A percentile compares a stretch with the other conserved stretches of the same genome.
These are phyloP conservation scores for Liolophura sinensis DNA, from an alignment of 1,140 invertebrate genomes.

Conservation along the genomic window DNA sequence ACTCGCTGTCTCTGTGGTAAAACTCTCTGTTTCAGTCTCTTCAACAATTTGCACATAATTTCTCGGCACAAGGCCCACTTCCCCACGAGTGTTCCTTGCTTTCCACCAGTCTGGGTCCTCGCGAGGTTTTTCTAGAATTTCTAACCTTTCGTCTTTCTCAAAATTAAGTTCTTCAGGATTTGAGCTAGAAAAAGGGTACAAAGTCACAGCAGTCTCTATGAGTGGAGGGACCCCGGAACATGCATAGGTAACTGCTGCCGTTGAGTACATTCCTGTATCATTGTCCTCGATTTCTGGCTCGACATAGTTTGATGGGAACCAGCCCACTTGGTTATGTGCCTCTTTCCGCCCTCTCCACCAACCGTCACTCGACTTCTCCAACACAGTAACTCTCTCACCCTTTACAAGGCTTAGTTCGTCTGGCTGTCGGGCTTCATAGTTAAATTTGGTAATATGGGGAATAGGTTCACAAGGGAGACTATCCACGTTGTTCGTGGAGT, in stretches of 20 bases:
- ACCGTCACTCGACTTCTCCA: conserved; percentile 98
- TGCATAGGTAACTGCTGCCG: conserved; percentile 74
- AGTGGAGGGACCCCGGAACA: conserved; percentile 18
- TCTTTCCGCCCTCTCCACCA: conserved; percentile 89
- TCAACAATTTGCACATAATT: conserved; percentile 83
- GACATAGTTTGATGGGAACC: conserved; percentile 99
- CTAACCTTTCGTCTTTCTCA: conserved; percentile 84
- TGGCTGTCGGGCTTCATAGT: conserved; percentile 95
- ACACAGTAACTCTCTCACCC: conserved; percentile 83
- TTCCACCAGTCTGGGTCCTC: conserved; percentile 99
- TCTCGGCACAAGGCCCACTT: conserved; percentile 88
- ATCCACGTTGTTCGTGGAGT: background rate
- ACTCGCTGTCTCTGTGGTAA: conserved; percentile 20
- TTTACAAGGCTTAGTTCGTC: conserved; percentile 91
- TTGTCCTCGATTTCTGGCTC: conserved; percentile 69
- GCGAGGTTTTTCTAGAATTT: conserved; percentile 91
- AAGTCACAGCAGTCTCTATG: conserved; percentile 77
- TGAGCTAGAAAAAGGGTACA: conserved; percentile 52
- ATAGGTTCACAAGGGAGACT: conserved; percentile 3
- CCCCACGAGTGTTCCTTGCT: conserved; percentile 87
- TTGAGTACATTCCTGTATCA: conserved; percentile 67
- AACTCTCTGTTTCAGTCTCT: conserved; percentile 35
- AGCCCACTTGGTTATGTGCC: conserved; percentile 68
- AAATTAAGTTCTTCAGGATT: conserved; percentile 93
- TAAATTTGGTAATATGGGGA: conserved; percentile 92